Base-by-base conservation (phyloP, 2,797 vertebrate species). In the Bovichtus diacanthus region DNA sequence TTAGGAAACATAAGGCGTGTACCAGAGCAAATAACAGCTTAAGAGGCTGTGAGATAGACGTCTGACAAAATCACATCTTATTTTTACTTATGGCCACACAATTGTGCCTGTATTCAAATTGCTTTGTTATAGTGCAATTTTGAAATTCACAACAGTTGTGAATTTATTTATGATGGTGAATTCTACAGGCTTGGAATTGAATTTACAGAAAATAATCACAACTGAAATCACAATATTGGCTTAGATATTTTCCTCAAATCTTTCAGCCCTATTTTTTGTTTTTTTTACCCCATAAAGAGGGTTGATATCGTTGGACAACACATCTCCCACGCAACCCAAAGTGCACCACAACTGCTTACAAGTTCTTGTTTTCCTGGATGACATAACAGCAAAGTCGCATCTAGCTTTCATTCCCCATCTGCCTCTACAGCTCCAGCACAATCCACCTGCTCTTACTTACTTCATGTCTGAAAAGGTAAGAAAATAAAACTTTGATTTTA, bases 381-480 rank as follows among this genome's bases (percentile, higher is more conserved):
- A 76, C 58, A 77, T 54, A 72, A 69, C 13, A 75, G 36, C 38
- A 76, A 77, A 76, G 71, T 66, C 60, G 34, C 73, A 38, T 84
- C 34, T 64, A 73, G 72, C 61, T 81, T 82, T 71, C 49, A 68
- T 82, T 81, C 55, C 55, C 70, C 62, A 73, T 61, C 73, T 64
- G 70, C 53, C 67, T 64, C 58, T 47, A 23, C 49, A 51, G 60
- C 74, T 75, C 27, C 47, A 53, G 21, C 47, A 43, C 61, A 74
- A 59, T 41, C 60, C 61, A 82, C 44, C 59, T 63, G 71, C 75
- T 44, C 63, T 84, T 75, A 34, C 34, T 80, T 74, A 58, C 58
- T 73, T 64, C 39, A 66, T 3, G 38, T 73, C 61, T 74, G 49
- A 5, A 66, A 69, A 72, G 43, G 63, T 77, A 71, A 7, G 10